A percentile compares a stretch with the other conserved stretches of the same genome.
Conservation (phyloP, 1,140 invertebrate species). For the Periplaneta americana region DNA sequence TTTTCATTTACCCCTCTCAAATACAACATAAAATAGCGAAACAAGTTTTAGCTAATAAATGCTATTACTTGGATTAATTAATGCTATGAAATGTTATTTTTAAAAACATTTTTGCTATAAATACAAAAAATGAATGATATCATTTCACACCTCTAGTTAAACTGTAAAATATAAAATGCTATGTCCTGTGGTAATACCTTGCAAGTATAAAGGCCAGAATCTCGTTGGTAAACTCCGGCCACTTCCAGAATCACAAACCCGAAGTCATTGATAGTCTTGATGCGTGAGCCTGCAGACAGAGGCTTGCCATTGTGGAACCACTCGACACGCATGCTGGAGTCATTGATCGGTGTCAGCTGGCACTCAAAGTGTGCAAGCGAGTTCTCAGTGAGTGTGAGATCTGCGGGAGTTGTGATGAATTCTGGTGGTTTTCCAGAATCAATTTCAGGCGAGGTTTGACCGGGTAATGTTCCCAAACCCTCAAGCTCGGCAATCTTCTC, state of each 20-base stretch:
- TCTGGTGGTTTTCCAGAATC: conserved; percentile 86
- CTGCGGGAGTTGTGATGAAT: conserved; percentile 83
- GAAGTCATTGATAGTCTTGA: conserved; percentile 91
- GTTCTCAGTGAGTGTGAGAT: conserved; percentile 82
- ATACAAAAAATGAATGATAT: too few species aligned
- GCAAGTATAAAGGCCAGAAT: conserved; percentile 85
- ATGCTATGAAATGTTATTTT: too few species aligned
- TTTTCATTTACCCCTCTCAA: too few species aligned
- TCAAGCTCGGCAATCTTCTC: conserved; percentile 91
- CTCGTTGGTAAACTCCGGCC: conserved; percentile 78
- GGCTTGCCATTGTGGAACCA: conserved; percentile 96
- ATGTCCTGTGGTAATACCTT: conserved; percentile 41
- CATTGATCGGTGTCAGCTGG: conserved; percentile 81
- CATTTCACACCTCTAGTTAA: too few species aligned
- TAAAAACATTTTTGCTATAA: too few species aligned
- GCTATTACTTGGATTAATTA: too few species aligned
- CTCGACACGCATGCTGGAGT: conserved; percentile 88
- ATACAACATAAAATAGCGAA: too few species aligned
- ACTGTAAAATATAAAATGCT: neutral
- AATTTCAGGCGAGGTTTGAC: conserved; percentile 60
- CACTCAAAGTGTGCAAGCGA: conserved; percentile 90
- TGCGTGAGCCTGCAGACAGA: conserved; percentile 76
- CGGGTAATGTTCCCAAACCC: conserved; percentile 64
- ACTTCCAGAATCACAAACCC: conserved; percentile 91
- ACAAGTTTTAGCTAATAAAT: too few species aligned